Conservation (phyloP, 2,113 vertebrate species). For the Mobula birostris region DNA sequence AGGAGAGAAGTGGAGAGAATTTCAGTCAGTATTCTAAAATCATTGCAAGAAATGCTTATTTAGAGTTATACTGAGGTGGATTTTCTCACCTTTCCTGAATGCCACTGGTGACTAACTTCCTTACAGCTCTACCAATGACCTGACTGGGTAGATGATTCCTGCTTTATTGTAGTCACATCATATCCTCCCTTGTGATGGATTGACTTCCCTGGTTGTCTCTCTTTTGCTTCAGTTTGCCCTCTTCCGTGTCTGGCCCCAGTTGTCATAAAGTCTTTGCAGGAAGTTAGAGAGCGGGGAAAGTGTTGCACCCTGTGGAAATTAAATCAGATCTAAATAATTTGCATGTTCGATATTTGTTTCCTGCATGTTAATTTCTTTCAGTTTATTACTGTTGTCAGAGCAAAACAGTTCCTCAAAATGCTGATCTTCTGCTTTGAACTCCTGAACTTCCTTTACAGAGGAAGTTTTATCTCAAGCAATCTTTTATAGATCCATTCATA, state of each 20-base stretch:
- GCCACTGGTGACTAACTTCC: neutral
- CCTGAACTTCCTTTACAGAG: neutral
- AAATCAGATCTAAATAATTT: conserved; percentile 14
- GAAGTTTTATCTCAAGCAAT: neutral
- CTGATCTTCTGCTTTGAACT: neutral
- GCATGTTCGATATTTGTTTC: neutral
- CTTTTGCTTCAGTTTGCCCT: neutral
- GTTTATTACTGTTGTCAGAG: neutral
- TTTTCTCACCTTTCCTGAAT: neutral
- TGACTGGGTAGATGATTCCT: neutral
- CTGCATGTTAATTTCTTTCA: no score
- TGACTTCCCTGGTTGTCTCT: neutral
- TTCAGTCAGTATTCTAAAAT: neutral
- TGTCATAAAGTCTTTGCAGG: neutral
- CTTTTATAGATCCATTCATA: neutral
- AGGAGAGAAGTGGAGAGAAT: neutral
- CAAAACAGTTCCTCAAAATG: neutral
- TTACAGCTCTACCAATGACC: neutral
- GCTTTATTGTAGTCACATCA: neutral
- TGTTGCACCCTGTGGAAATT: neutral
- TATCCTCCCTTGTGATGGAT: neutral
- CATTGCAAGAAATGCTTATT: no score
- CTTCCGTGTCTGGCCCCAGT: neutral
- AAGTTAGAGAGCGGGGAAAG: neutral
- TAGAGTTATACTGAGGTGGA: neutral